phyloP scores from a whole-genome alignment of 1,140 invertebrate genomes.

The Plutomurus gul region DNA sequence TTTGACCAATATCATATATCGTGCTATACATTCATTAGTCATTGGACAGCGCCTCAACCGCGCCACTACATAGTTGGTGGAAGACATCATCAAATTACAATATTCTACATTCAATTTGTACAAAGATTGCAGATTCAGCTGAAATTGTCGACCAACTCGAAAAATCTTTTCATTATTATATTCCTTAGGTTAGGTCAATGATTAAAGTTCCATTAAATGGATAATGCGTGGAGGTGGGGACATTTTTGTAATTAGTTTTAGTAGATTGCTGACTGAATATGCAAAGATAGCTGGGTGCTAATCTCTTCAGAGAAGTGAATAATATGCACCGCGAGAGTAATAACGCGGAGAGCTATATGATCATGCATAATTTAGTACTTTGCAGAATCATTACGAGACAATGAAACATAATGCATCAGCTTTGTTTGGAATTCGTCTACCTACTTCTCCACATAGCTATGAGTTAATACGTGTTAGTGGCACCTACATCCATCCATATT shows the following conservation, averaged over 20 bases:
- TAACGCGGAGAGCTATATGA: not conserved
- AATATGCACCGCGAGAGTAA: not conserved
- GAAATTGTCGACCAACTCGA: not conserved
- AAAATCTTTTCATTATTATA: not conserved
- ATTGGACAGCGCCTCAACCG: too few species aligned
- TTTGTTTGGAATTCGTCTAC: constrained; percentile 4
- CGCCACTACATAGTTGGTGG: not conserved
- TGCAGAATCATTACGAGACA: constrained; percentile 11
- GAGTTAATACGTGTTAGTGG: too few species aligned
- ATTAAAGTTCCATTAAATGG: not conserved
- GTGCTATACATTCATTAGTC: too few species aligned
- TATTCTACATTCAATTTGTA: too few species aligned
- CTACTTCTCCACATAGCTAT: too few species aligned
- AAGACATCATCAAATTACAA: constrained; percentile 4
- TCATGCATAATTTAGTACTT: not conserved
- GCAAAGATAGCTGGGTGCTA: too few species aligned
- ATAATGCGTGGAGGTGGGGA: too few species aligned
- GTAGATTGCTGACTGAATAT: too few species aligned
- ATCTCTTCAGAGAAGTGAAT: not conserved
- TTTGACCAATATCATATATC: constrained; percentile 20
- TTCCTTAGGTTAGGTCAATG: not conserved
- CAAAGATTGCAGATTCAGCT: too few species aligned
- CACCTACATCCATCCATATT: too few species aligned
- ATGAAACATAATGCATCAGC: not conserved
- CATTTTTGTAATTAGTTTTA: too few species aligned